Evolutionary conservation across 2,113 vertebrate genomes (phyloP).

Genomic region (Pteronura brasiliensis): DNA sequence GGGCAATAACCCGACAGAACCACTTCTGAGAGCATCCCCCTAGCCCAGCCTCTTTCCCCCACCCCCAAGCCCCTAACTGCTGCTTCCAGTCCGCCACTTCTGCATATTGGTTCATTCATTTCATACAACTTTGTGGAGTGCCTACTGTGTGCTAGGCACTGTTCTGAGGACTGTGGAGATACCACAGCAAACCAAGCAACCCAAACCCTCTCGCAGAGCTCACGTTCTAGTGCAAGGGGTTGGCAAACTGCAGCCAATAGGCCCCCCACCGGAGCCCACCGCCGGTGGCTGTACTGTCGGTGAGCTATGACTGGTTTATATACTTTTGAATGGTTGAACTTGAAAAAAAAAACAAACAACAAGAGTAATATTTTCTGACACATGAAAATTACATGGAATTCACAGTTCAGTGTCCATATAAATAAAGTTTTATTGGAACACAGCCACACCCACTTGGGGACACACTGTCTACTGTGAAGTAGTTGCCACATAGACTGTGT

Average conservation of each 20-base stretch:
- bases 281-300: background rate
- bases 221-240: too few relatives aligned
- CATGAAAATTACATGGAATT: background rate
- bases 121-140: too few relatives aligned
- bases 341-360: too few relatives aligned
- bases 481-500: background rate
- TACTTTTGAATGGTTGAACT: background rate
- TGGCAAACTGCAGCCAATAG: background rate
- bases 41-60: too few relatives aligned
- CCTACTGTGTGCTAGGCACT: background rate
- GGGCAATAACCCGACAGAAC: background rate
- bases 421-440: constrained; percentile 19
- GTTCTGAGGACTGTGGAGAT: background rate
- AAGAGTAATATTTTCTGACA: constrained; percentile 19
- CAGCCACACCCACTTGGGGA: background rate
- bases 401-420: background rate
- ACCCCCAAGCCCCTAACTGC: background rate
- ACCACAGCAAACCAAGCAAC: background rate
- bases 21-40: rapidly evolving
- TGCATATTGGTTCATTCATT: background rate
- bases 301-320: background rate
- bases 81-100: rapidly evolving
- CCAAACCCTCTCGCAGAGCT: background rate
- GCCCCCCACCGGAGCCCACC: background rate
- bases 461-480: background rate